Percentiles rank a stretch among this genome's conserved stretches.
These are phyloP conservation scores for Xiphophorus hellerii DNA, from an alignment of 2,113 vertebrate genomes.

Conservation along the genomic window DNA sequence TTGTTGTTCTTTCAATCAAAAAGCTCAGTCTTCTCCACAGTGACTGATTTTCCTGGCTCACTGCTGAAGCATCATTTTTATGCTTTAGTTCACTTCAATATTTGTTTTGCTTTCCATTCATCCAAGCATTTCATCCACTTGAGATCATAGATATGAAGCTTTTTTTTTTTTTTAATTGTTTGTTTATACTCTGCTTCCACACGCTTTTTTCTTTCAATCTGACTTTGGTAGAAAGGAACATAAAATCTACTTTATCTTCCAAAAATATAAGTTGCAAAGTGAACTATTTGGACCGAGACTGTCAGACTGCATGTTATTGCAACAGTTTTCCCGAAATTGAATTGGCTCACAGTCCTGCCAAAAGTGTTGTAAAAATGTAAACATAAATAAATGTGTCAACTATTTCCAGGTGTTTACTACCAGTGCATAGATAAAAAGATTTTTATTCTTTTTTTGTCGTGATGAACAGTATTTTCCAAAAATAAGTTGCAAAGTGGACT, in stretches of 20 bases:
- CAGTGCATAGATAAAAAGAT: too few species aligned
- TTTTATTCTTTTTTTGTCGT: too few species aligned
- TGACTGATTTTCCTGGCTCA: neutral
- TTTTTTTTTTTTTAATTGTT: neutral
- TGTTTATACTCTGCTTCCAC: too few species aligned
- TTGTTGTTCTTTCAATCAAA: constrained; percentile 27
- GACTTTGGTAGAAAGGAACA: neutral
- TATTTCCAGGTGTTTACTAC: too few species aligned
- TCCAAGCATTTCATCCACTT: neutral
- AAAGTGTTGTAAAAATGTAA: too few species aligned
- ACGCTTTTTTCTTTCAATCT: too few species aligned
- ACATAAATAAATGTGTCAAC: too few species aligned
- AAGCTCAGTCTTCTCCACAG: constrained; percentile 21
- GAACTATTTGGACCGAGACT: neutral
- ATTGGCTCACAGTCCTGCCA: neutral
- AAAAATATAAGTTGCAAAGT: neutral
- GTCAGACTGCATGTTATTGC: neutral
- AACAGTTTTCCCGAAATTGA: neutral
- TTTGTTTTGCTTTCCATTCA: neutral
- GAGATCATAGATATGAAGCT: neutral
- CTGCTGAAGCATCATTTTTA: constrained; percentile 1
- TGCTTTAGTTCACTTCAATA: constrained; percentile 12
- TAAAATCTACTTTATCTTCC: neutral
- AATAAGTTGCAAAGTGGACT: too few species aligned
- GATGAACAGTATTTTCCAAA: too few species aligned